Percentiles rank a stretch among this genome's conserved stretches.
Evolutionary conservation across 2,888 invertebrate species (phyloP).

Genomic region (Orthosia cruda): DNA sequence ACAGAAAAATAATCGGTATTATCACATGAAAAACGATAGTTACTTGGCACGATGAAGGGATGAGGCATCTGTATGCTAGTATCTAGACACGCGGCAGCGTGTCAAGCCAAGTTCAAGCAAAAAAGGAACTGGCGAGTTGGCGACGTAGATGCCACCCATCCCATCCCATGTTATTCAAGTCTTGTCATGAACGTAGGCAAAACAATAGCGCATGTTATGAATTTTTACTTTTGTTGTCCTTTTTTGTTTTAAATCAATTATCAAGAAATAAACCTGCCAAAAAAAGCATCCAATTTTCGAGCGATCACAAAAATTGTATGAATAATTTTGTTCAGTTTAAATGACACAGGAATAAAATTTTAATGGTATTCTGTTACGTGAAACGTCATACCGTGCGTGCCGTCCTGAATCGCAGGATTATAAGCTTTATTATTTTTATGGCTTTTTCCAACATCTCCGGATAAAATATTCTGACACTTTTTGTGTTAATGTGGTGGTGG

Average conservation of each 20-base stretch:
- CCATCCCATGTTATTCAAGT: no score
- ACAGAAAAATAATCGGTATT: no score
- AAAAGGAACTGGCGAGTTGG: no score
- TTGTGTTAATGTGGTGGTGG: not conserved
- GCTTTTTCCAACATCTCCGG: not conserved
- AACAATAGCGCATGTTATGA: no score
- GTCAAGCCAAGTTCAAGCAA: no score
- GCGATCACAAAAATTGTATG: not conserved
- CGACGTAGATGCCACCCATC: no score
- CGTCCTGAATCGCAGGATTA: slow-evolving; percentile 1
- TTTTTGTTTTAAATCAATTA: not conserved
- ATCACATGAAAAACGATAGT: no score
- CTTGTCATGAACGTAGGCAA: no score
- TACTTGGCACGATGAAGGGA: no score
- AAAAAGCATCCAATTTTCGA: not conserved
- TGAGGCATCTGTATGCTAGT: no score
- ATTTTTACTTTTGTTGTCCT: no score
- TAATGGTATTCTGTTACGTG: slow-evolving; percentile 11
- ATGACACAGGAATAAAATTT: slow-evolving; percentile 2
- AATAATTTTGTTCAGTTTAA: not conserved
- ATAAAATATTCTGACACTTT: not conserved
- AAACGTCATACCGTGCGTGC: not conserved
- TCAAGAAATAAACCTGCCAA: not conserved
- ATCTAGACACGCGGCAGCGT: no score
- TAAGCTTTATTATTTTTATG: slow-evolving; percentile 31